phyloP scores from a whole-genome alignment of 2,113 vertebrate genomes.

The Elachura formosa region DNA sequence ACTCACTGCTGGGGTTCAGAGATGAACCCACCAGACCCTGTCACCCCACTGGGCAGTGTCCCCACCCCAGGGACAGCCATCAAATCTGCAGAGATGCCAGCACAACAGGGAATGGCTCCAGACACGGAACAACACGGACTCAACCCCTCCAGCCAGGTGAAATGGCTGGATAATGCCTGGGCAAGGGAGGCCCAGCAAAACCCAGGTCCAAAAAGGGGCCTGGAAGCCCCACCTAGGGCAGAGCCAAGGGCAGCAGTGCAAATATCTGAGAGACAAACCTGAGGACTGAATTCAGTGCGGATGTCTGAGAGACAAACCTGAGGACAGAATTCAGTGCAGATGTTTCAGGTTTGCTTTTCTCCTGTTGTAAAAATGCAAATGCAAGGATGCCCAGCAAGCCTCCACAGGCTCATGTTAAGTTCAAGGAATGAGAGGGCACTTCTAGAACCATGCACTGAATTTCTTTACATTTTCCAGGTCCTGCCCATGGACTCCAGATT shows the following conservation, averaged over 20 bases:
- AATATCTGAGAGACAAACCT: not conserved
- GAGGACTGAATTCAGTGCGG: not conserved
- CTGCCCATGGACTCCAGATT: not conserved
- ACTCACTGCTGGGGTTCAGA: not conserved
- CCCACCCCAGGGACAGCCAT: not conserved
- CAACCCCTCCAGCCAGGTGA: not conserved
- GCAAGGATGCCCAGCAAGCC: conserved; percentile 33
- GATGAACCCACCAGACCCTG: fast-evolving
- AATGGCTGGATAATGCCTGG: not conserved
- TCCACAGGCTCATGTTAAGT: conserved; percentile 22
- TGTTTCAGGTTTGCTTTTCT: conserved; percentile 25
- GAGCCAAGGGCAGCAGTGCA: not conserved
- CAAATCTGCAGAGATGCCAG: not conserved
- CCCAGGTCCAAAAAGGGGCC: not conserved
- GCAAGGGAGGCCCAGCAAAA: not conserved
- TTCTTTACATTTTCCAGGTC: not conserved
- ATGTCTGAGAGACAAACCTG: not conserved
- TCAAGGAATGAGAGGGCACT: conserved; percentile 41
- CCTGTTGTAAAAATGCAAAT: conserved; percentile 45
- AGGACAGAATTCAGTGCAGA: conserved; percentile 4
- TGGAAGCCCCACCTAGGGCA: not conserved
- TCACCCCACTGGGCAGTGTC: not conserved
- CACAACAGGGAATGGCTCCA: not conserved
- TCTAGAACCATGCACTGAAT: conserved; percentile 29
- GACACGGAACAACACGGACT: not conserved